Conservation (phyloP, 2,113 vertebrate species). For the Hippopotamus amphibius region DNA sequence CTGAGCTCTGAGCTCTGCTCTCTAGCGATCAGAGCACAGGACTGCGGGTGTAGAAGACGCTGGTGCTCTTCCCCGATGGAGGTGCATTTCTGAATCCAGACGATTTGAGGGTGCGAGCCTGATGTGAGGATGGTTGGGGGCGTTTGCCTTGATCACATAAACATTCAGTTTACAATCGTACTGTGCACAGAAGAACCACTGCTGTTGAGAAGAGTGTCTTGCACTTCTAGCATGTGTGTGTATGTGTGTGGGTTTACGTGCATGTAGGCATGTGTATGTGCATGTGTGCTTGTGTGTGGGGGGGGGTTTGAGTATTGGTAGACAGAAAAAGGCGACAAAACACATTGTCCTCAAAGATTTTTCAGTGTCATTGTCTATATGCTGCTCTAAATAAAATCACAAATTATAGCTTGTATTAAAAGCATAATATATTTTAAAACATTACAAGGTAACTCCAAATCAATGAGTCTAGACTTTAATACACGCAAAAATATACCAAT, state of each 20-base stretch:
- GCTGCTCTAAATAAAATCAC: background rate
- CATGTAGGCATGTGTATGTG: background rate
- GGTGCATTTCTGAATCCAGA: rapidly evolving
- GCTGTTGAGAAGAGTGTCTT: background rate
- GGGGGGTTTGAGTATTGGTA: no score
- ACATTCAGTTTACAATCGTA: background rate
- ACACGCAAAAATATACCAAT: background rate
- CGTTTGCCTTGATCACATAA: background rate
- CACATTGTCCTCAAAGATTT: background rate
- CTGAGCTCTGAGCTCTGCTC: background rate
- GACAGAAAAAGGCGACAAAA: background rate
- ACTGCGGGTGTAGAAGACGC: rapidly evolving
- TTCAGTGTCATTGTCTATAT: background rate
- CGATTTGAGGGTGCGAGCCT: background rate
- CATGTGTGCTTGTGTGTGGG: background rate
- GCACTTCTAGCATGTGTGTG: background rate
- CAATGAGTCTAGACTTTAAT: background rate
- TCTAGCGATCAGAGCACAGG: rapidly evolving
- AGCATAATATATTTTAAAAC: background rate
- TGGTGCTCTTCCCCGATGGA: background rate
- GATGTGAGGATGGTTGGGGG: background rate
- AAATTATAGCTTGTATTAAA: background rate
- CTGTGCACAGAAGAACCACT: background rate
- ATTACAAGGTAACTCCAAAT: background rate
- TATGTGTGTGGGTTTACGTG: no score